Conservation (phyloP, 2,113 vertebrate species). For the Chelonoidis abingdonii region DNA sequence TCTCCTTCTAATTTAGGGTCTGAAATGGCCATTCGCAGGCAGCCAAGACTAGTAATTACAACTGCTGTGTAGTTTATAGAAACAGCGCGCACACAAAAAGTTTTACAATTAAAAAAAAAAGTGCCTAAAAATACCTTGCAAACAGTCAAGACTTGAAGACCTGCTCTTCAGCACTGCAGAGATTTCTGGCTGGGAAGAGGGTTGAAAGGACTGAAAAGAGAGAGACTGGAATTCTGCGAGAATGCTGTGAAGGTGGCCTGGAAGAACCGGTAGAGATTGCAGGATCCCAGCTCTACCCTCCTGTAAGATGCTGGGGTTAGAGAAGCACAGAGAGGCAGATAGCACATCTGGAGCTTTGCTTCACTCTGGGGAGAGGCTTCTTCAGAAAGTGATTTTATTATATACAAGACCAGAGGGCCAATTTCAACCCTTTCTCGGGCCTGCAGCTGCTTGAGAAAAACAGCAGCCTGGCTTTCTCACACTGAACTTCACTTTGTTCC, state of each 20-base stretch:
- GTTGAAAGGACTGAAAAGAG: background rate
- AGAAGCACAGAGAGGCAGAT: background rate
- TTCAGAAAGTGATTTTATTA: background rate
- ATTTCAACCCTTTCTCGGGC: background rate
- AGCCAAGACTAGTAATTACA: conserved; percentile 69
- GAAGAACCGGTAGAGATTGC: background rate
- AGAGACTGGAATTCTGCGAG: fast-evolving
- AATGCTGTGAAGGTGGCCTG: background rate
- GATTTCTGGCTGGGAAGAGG: background rate
- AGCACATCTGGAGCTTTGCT: background rate
- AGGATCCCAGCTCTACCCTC: background rate
- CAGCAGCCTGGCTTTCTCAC: background rate
- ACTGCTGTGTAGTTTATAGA: conserved; percentile 61
- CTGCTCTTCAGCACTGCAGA: background rate
- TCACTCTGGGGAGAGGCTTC: background rate
- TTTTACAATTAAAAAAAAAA: background rate
- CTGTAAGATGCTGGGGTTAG: background rate
- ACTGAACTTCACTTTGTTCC: background rate
- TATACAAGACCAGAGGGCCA: background rate
- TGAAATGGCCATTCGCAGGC: conserved; percentile 40
- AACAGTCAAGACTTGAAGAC: background rate
- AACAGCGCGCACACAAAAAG: background rate
- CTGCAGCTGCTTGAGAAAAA: background rate
- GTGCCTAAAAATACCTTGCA: conserved; percentile 59
- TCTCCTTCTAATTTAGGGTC: conserved; percentile 78